Percentiles rank a stretch among this genome's conserved stretches.
Conservation (phyloP, 1,140 invertebrate genomes). For the Steinernema feltiae region DNA sequence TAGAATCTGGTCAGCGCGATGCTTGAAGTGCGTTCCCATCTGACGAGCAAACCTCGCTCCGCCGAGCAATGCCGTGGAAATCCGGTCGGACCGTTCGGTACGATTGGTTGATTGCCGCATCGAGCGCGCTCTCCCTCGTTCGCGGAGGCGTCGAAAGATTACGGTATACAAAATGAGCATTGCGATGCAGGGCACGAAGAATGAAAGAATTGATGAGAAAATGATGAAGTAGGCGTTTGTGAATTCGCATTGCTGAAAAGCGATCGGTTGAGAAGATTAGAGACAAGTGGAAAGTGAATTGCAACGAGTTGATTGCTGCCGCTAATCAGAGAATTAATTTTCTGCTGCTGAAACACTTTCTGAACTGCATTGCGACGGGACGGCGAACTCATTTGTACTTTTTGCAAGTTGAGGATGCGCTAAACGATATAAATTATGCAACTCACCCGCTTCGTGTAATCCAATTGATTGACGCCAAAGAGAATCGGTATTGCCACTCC, state of each 20-base stretch:
- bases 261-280: not conserved
- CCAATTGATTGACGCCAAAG: conserved; percentile 81
- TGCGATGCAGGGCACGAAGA: conserved; percentile 97
- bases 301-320: too few species aligned
- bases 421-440: too few species aligned
- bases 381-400: too few species aligned
- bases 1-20: conserved; percentile 46
- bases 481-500: conserved; percentile 95
- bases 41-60: conserved; percentile 50
- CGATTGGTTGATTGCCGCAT: conserved; percentile 33
- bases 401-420: too few species aligned
- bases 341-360: too few species aligned
- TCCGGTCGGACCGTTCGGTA: conserved; percentile 37
- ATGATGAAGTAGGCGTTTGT: conserved; percentile 97
- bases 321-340: too few species aligned
- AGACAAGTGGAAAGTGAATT: too few species aligned
- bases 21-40: conserved; percentile 53
- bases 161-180: conserved; percentile 98
- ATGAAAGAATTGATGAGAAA: conserved; percentile 91
- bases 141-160: conserved; percentile 73
- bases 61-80: conserved; percentile 49
- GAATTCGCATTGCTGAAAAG: conserved; percentile 68
- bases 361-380: too few species aligned
- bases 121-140: conserved; percentile 46
- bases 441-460: conserved; percentile 56